These are phyloP conservation scores for Hydrotaea diabolus DNA, from an alignment of 2,888 invertebrate species.

Conservation along the genomic window DNA sequence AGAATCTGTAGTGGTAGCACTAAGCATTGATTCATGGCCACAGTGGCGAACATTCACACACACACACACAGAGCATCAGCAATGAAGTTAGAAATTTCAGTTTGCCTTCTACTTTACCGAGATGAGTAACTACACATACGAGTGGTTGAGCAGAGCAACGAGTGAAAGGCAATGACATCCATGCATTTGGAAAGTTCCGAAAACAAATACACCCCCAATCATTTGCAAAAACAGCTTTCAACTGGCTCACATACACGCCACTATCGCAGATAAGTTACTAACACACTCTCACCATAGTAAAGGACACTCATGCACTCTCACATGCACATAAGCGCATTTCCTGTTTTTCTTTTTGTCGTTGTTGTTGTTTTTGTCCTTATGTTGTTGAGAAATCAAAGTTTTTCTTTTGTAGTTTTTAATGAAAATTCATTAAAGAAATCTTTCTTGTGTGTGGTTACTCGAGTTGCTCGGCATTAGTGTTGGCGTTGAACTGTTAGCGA, in stretches of 20 bases:
- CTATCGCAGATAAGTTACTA: not conserved
- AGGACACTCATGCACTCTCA: not conserved
- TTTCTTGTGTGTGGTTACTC: constrained; percentile 10
- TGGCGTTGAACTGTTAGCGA: constrained; percentile 10
- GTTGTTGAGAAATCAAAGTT: constrained; percentile 31
- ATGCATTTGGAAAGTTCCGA: not conserved
- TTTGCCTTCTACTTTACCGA: constrained; percentile 8
- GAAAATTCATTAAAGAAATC: constrained; percentile 56
- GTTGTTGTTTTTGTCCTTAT: no score
- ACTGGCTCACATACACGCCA: not conserved
- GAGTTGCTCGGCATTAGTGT: not conserved
- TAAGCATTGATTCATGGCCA: constrained; percentile 39
- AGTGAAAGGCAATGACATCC: constrained; percentile 42
- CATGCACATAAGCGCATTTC: constrained; percentile 4
- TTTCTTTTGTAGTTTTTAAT: constrained; percentile 45
- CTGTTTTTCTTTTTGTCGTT: constrained; percentile 27
- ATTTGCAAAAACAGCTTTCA: not conserved
- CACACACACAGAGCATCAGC: not conserved
- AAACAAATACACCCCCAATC: not conserved
- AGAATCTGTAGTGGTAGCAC: not conserved
- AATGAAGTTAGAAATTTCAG: not conserved
- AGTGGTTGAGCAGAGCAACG: not conserved
- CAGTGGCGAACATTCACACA: constrained; percentile 4
- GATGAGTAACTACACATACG: constrained; percentile 24
- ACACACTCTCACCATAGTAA: not conserved